phyloP scores from a whole-genome alignment of 2,113 vertebrate species.

The Passer domesticus region DNA sequence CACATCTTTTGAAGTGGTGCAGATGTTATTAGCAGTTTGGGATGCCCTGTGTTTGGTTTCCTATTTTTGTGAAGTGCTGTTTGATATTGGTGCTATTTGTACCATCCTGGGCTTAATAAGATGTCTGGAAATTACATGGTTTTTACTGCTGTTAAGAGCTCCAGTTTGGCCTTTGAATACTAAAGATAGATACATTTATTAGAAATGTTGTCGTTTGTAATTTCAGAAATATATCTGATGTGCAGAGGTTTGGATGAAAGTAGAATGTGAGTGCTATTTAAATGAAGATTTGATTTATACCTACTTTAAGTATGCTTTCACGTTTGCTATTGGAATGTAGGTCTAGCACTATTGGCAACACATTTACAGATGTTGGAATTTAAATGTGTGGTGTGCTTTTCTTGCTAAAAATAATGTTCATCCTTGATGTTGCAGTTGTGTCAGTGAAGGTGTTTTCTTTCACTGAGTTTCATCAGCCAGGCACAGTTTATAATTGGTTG shows the following conservation, averaged over 20 bases:
- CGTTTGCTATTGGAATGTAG: neutral
- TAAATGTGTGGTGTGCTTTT: neutral
- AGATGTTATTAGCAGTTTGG: neutral
- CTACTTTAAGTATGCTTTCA: neutral
- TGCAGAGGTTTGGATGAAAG: neutral
- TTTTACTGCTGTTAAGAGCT: neutral
- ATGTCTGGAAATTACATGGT: neutral
- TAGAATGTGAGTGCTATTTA: neutral
- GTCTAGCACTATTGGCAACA: neutral
- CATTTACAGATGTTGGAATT: neutral
- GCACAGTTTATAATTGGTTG: neutral
- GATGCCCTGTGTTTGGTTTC: neutral
- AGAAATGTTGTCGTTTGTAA: neutral
- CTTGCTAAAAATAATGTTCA: neutral
- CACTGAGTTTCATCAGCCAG: neutral
- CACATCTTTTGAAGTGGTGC: neutral
- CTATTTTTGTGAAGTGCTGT: neutral
- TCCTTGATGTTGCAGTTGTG: neutral
- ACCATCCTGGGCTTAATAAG: neutral
- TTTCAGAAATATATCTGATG: neutral
- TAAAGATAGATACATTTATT: neutral
- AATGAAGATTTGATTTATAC: neutral
- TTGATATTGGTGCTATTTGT: neutral
- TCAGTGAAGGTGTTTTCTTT: neutral
- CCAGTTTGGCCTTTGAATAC: neutral